Evolutionary conservation across 2,888 invertebrate genomes (phyloP).

Genomic region (Andrena bicolor): DNA sequence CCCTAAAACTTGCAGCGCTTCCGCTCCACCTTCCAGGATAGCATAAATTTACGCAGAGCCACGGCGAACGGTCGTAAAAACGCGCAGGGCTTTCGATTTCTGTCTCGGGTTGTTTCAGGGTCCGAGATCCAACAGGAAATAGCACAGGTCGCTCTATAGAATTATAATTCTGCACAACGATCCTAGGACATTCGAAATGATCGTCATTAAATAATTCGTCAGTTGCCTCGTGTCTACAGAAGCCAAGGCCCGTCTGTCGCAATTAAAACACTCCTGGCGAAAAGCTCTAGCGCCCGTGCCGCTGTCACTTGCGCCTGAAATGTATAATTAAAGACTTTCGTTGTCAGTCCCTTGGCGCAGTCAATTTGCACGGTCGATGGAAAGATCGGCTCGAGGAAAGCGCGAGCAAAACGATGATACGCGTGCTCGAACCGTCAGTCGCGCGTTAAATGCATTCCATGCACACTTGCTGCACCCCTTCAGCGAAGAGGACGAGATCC

Average conservation of each 20-base stretch:
- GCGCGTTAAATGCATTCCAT: conserved; percentile 28
- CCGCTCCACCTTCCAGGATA: conserved; percentile 9
- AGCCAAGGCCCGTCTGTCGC: conserved; percentile 12
- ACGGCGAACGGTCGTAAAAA: not conserved
- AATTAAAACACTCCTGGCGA: conserved; percentile 9
- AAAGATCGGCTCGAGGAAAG: conserved; percentile 22
- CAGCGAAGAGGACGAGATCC: not conserved
- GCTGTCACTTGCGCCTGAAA: conserved; percentile 20
- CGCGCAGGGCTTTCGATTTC: not conserved
- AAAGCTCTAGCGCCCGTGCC: conserved; percentile 23
- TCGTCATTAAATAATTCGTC: conserved; percentile 23
- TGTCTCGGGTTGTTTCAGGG: not conserved
- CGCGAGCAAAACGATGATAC: conserved; percentile 29
- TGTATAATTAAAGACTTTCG: conserved; percentile 39
- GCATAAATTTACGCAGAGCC: not conserved
- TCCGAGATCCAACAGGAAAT: not conserved
- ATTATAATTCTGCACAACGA: not conserved
- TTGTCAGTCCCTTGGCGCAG: conserved; percentile 7
- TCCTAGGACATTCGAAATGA: not conserved
- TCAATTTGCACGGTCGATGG: conserved; percentile 11
- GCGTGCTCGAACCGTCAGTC: conserved; percentile 30
- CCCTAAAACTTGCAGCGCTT: conserved; percentile 26
- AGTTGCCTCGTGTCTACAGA: not conserved
- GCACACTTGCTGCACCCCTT: not conserved
- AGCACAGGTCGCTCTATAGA: not conserved